Percentiles rank a stretch among this genome's conserved stretches.
These are phyloP conservation scores for Eurytoma californica DNA, from an alignment of 2,888 invertebrate genomes.

Conservation along the genomic window DNA sequence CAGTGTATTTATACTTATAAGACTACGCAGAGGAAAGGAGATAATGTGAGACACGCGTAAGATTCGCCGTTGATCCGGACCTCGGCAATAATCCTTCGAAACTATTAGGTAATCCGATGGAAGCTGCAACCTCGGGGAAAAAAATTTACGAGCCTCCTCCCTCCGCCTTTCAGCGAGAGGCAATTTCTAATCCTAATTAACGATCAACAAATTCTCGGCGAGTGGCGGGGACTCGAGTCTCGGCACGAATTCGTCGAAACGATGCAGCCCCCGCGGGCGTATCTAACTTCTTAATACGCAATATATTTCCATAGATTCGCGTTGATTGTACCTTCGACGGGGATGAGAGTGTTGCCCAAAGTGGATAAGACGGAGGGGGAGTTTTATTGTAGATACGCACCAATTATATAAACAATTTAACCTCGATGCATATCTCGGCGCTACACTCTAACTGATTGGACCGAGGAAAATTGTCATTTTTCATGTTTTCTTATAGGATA, in stretches of 20 bases:
- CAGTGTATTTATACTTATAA: too few species aligned
- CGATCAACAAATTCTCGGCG: slow-evolving; percentile 3
- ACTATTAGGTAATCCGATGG: not conserved
- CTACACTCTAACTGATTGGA: too few species aligned
- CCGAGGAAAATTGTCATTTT: too few species aligned
- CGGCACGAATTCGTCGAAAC: not conserved
- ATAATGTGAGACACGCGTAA: too few species aligned
- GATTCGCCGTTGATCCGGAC: too few species aligned
- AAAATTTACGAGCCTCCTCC: not conserved
- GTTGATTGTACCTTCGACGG: not conserved
- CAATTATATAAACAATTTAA: not conserved
- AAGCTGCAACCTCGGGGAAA: not conserved
- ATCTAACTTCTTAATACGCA: slow-evolving; percentile 26
- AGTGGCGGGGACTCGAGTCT: slow-evolving; percentile 2
- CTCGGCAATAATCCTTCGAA: not conserved
- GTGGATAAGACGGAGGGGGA: not conserved
- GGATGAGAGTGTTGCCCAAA: not conserved
- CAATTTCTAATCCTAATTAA: slow-evolving; percentile 21
- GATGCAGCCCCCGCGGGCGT: not conserved
- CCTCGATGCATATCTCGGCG: too few species aligned
- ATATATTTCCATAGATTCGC: slow-evolving; percentile 15
- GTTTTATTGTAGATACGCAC: not conserved
- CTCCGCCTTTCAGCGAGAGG: not conserved
- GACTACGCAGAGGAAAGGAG: too few species aligned
- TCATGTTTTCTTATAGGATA: too few species aligned